These are phyloP conservation scores for Pachliopta kotzebuea DNA, from an alignment of 2,888 invertebrate species.

Conservation along the genomic window DNA sequence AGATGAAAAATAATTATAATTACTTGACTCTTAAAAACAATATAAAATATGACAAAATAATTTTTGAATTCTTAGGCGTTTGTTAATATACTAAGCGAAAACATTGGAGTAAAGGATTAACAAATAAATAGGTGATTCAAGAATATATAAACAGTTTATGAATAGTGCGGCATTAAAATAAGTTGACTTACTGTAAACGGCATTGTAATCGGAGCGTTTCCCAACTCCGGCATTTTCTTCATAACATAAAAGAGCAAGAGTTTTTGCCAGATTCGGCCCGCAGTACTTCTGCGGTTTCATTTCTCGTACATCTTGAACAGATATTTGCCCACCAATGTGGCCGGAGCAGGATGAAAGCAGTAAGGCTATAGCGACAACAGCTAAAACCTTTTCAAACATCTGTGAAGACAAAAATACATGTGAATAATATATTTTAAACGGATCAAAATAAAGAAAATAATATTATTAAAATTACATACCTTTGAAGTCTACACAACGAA, in stretches of 20 bases:
- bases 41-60: too few relatives aligned
- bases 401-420: neutral
- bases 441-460: neutral
- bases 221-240: slow-evolving; percentile 14
- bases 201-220: slow-evolving; percentile 14
- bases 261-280: slow-evolving; percentile 16
- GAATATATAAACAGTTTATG: neutral
- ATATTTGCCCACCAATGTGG: slow-evolving; percentile 24
- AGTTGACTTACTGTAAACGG: slow-evolving; percentile 23
- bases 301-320: slow-evolving; percentile 18
- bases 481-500: slow-evolving; percentile 13
- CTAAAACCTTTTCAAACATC: slow-evolving; percentile 13
- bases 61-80: too few relatives aligned
- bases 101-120: too few relatives aligned
- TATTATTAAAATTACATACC: slow-evolving; percentile 17
- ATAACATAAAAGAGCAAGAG: slow-evolving; percentile 24
- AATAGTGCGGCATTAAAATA: neutral
- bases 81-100: too few relatives aligned
- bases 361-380: neutral
- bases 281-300: slow-evolving; percentile 28
- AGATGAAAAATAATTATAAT: too few relatives aligned
- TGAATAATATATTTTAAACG: neutral
- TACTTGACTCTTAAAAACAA: too few relatives aligned
- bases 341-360: slow-evolving; percentile 4
- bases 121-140: neutral